Base-by-base conservation (phyloP, 1,140 invertebrate species). In the Wasmannia auropunctata region DNA sequence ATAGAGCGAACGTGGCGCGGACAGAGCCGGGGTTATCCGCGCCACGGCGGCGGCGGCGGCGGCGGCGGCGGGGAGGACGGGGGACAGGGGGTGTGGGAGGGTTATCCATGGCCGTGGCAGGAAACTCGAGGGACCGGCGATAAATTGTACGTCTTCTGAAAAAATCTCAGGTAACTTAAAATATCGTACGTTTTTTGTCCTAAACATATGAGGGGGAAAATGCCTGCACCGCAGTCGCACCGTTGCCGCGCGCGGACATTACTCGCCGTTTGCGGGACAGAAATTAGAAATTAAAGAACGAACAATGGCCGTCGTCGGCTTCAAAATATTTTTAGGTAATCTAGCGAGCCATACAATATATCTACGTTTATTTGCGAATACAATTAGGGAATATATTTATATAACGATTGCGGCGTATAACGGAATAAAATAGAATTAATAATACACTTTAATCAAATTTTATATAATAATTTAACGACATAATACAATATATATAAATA, bases 101-200 rank as follows among this genome's bases (percentile, higher is more conserved):
- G 65, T 72, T 81, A 72, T 81, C 79, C 79, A 72, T 51, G 79
- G 34, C 58, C 43, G 84, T 49, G 60, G 85, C 63, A 86, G 56
- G 31, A 83, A 74, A 60, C 54, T 69, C 62, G 37, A 25, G 85
- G 40, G 74, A 62, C 54, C 84, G 43, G 19, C 74, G 62, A 67
- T 79, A 83, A 83, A 83, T 83, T 74, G 67, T 83, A 37, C 56
- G 79, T 83, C 67, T 83, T 83, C 67, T 83, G 67, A 83, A 83
- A 83, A 83, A 83, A 83, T 83, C 79, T 83, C 79, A 83, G 79
- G 79, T 83, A 83, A 83, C 79, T 83, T 83, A 83, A 83, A 83
- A 83, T 83, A 83, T 81, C 51, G 79, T 83, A 83, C 67, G 67
- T 46, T 83, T 83, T 83, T 83, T 74, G 67, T 43, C 37, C 67